Base-by-base conservation (phyloP, 2,113 vertebrate species). In the Boulengeromyrus knoepffleri region DNA sequence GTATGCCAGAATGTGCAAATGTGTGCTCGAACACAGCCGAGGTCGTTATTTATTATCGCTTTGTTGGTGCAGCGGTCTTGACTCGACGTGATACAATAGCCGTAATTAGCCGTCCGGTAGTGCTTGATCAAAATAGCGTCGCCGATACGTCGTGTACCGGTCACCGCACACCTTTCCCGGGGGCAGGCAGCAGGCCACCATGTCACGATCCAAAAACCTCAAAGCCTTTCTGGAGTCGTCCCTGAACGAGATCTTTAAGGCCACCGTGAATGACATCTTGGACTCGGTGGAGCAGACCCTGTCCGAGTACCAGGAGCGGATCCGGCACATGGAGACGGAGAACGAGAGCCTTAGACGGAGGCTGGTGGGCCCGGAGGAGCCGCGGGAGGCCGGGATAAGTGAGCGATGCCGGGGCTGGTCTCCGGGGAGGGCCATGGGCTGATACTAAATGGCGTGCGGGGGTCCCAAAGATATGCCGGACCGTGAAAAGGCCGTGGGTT, bases 211-310 rank as follows among this genome's bases (percentile, higher is more conserved):
- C 0, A 93, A 47, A 10, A 93, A 95, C 36, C 92, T 96, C 77
- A 96, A 95, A 89, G 21, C 91, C 13, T 93, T 94, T 77, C 91
- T 96, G 39, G 94, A 95, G 89, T 95, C 94, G 0, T 96, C 96
- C 19, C 90, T 96, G 2, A 96, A 95, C 80, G 93, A 95, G 91
- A 96, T 96, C 84, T 96, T 96, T 27, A 95, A 91, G 84, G 95
- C 94, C 77, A 96, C 95, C 2, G 95, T 96, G 56, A 93, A 90
- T 87, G 95, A 96, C 92, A 95, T 96, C 56, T 91, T 96, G 92
- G 93, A 95, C 49, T 96, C 95, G 3, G 95, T 96, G 80, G 95
- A 95, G 46, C 90, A 93, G 91, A 96, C 94, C 10, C 89, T 96
- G 91, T 92, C 92, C 13, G 95, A 95, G 90, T 96, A 95, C 47